phyloP scores from a whole-genome alignment of 2,113 vertebrate species.

The Actinemys pallida region DNA sequence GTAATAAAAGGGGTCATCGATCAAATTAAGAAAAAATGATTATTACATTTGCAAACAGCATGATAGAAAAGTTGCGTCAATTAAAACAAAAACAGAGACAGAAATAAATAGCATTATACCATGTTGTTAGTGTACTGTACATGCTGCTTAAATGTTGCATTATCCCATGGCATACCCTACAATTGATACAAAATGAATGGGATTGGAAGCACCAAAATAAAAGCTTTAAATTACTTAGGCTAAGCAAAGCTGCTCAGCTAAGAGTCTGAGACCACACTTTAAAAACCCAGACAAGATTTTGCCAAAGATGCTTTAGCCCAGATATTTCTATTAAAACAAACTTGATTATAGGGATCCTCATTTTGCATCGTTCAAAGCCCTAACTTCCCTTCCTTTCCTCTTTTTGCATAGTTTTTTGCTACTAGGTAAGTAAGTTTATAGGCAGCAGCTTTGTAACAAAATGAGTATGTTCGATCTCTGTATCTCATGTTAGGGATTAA shows the following conservation, averaged over 20 bases:
- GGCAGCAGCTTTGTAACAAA: background rate
- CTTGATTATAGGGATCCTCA: background rate
- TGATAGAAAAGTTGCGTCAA: background rate
- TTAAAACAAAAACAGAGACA: background rate
- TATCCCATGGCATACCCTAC: background rate
- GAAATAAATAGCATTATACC: background rate
- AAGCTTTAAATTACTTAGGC: background rate
- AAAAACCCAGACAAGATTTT: slow-evolving; percentile 24
- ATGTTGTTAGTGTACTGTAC: background rate
- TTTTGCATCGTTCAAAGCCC: background rate
- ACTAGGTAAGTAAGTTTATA: background rate
- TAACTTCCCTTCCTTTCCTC: background rate
- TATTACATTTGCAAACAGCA: too few species aligned
- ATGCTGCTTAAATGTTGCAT: background rate
- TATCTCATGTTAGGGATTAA: background rate
- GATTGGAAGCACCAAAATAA: background rate
- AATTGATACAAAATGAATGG: fast-evolving
- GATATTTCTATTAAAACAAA: background rate
- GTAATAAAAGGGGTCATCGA: background rate
- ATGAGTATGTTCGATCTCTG: background rate
- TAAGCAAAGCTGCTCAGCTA: background rate
- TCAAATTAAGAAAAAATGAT: background rate
- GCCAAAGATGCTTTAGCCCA: background rate
- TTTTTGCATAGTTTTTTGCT: background rate
- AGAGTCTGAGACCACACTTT: background rate